These are phyloP conservation scores for Tiaroga cobitis DNA, from an alignment of 2,797 vertebrate genomes.

Conservation along the genomic window DNA sequence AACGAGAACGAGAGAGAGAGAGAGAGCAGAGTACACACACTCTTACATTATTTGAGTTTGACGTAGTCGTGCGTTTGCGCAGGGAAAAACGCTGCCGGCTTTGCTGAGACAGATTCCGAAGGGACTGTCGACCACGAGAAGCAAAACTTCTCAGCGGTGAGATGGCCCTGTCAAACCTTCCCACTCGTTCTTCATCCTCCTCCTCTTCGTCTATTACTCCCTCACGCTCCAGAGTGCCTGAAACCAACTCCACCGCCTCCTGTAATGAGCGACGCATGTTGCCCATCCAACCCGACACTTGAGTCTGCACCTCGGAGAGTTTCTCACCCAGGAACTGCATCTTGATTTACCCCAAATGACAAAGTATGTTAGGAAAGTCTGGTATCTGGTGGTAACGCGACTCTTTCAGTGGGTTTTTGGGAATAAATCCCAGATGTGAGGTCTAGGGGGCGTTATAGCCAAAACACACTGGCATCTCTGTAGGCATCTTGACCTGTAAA, in stretches of 20 bases:
- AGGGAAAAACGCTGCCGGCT: conserved; percentile 82
- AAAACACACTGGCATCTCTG: not conserved
- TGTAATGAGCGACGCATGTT: conserved; percentile 85
- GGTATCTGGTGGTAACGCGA: not conserved
- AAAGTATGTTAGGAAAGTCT: not conserved
- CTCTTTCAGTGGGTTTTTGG: not conserved
- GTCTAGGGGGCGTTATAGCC: not conserved
- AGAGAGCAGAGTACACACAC: not conserved
- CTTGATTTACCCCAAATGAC: not conserved
- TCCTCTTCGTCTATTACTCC: conserved; percentile 50
- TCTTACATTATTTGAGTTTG: conserved; percentile 72
- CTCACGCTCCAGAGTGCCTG: conserved; percentile 68
- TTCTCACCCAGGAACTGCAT: conserved; percentile 93
- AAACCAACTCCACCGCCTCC: conserved; percentile 84
- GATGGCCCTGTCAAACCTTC: conserved; percentile 79
- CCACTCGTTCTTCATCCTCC: conserved; percentile 64
- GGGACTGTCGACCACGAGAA: conserved; percentile 84
- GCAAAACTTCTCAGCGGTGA: conserved; percentile 85
- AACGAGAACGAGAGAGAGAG: not conserved
- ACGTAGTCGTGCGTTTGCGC: conserved; percentile 77
- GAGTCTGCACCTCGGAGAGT: conserved; percentile 85
- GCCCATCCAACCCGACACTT: conserved; percentile 88
- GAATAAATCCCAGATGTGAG: not conserved
- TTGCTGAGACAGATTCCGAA: conserved; percentile 81
- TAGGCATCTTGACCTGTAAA: not conserved